Evolutionary conservation across 2,797 vertebrate species (phyloP), one percentile per base, ranked within the genome.

Genomic region (Phylloscopus collybita): DNA sequence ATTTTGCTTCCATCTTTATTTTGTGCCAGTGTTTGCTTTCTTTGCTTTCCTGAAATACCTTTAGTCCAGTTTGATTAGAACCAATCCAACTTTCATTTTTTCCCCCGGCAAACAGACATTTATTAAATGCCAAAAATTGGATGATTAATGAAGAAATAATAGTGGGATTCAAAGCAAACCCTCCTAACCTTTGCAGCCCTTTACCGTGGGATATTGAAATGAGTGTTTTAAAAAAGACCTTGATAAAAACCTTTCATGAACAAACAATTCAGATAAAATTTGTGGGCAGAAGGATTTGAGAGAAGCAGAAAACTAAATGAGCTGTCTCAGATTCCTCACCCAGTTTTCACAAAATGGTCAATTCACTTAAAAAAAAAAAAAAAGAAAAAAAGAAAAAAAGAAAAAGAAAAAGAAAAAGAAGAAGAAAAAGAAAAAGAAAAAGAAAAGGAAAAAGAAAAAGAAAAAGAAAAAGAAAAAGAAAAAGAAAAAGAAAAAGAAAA

Each of bases 201-300:
- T 91, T 82, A 23, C 42, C 32, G 22, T 4, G 36, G 45, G 70
- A 60, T 81, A 90, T 54, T 60, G 70, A 90, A 95, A 95, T 67
- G 30, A 72, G 36, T 27, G 91, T 78, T 78, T 82, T 65, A 18
- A 74, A 79, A 79, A 94, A 94, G 62, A 82, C 66, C 65, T 97
- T 90, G 96, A 79, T 86, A 80, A 96, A 96, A 86, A 85, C 78
- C 67, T 97, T 80, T 71, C 62, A 40, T 56, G 93, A 95, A 83
- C 91, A 96, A 97, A 96, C 79, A 97, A 65, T 53, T 92, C 81
- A 66, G 56, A 34, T 76, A 82, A 86, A 74, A 82, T 80, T 94
- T 97, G 62, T 95, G 92, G 86, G 65, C 85, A 91, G 79, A 88
- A 76, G 89, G 85, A 88, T 93, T 92, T 86, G 87, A 92, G 57